Evolutionary conservation across 2,797 vertebrate genomes (phyloP).

Genomic region (Avahi laniger): DNA sequence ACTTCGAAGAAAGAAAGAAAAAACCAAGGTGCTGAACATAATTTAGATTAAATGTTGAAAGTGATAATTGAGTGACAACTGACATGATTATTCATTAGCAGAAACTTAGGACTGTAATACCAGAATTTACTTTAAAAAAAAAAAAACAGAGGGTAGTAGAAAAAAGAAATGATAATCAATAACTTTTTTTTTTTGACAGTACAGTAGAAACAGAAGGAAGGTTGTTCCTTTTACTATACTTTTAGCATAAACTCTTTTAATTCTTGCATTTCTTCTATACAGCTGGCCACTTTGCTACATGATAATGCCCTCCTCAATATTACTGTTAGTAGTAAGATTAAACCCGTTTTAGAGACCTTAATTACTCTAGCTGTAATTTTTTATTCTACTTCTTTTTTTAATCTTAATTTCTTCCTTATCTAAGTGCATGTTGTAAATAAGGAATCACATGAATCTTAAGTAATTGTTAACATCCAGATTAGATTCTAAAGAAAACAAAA

Average conservation of each 20-base stretch:
- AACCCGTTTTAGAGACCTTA: background rate
- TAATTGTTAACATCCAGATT: slow-evolving; percentile 8
- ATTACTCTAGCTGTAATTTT: background rate
- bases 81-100: slow-evolving; percentile 55
- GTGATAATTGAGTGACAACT: slow-evolving; percentile 61
- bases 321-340: background rate
- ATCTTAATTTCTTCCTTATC: slow-evolving; percentile 9
- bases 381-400: background rate
- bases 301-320: background rate
- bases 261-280: background rate
- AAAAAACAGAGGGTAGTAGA: background rate
- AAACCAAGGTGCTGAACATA: slow-evolving; percentile 12
- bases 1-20: slow-evolving; percentile 58
- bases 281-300: background rate
- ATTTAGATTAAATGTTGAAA: slow-evolving; percentile 71
- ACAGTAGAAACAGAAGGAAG: background rate
- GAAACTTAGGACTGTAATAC: slow-evolving; percentile 12
- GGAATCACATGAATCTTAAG: background rate
- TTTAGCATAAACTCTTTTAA: background rate
- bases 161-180: background rate
- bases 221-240: slow-evolving; percentile 9
- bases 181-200: background rate
- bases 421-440: background rate
- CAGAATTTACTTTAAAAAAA: background rate
- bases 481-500: slow-evolving; percentile 21